These are phyloP conservation scores for Radopholus similis DNA, from an alignment of 1,140 invertebrate genomes.

Conservation along the genomic window DNA sequence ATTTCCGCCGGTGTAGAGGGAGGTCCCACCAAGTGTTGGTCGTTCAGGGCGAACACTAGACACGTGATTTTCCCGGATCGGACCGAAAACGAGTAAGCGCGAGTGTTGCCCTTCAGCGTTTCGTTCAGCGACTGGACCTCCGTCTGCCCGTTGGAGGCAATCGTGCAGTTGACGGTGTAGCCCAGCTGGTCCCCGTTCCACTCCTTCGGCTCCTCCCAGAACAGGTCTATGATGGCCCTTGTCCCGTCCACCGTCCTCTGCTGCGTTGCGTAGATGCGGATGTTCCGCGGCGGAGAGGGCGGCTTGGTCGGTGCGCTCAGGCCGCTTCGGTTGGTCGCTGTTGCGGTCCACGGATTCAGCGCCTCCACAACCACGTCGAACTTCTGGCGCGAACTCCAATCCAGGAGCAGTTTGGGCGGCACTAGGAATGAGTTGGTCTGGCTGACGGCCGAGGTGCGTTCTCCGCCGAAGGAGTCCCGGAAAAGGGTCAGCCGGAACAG, in stretches of 20 bases:
- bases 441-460: conserved; percentile 38
- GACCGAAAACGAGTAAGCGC: conserved; percentile 45
- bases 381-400: conserved; percentile 48
- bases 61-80: conserved; percentile 55
- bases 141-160: background rate
- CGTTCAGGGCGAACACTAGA: conserved; percentile 54
- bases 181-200: conserved; percentile 59
- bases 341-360: conserved; percentile 45
- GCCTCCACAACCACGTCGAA: conserved; percentile 53
- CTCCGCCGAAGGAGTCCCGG: conserved; percentile 49
- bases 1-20: conserved; percentile 45
- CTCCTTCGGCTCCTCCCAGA: conserved; percentile 55
- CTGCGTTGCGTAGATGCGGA: conserved; percentile 55
- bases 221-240: conserved; percentile 57
- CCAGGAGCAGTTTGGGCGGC: conserved; percentile 39
- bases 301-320: conserved; percentile 55
- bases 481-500: conserved; percentile 42
- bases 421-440: conserved; percentile 28
- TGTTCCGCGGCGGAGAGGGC: conserved; percentile 37
- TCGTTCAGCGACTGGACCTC: background rate
- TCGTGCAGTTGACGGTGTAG: conserved; percentile 53
- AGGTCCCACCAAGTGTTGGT: conserved; percentile 49
- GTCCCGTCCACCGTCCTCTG: conserved; percentile 58
- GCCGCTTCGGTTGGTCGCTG: conserved; percentile 46
- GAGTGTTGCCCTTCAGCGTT: background rate